Percentiles rank a stretch among this genome's conserved stretches.
Evolutionary conservation across 2,888 invertebrate genomes (phyloP).

Genomic region (Diploptera punctata): DNA sequence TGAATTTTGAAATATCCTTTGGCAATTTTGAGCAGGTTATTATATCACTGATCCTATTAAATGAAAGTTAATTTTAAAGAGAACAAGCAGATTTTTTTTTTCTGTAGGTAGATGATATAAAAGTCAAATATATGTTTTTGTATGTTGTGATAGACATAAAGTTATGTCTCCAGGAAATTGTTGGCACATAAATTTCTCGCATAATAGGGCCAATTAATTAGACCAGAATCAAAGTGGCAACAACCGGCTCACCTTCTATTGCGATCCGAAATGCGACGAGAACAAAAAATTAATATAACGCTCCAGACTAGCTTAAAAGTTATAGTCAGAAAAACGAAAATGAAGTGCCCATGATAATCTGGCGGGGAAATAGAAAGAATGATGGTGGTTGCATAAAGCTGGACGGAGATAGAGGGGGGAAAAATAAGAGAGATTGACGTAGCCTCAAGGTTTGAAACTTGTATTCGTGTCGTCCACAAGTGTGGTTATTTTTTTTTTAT

Average conservation of each 20-base stretch:
- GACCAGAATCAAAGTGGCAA: background rate
- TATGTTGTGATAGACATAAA: too few species aligned
- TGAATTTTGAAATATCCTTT: too few species aligned
- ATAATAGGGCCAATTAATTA: background rate
- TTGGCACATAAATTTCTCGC: background rate
- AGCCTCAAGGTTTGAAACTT: constrained; percentile 4
- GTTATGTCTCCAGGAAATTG: too few species aligned
- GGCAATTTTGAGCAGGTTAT: too few species aligned
- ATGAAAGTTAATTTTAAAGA: too few species aligned
- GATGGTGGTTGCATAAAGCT: background rate
- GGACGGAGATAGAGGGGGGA: background rate
- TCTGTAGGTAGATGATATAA: too few species aligned
- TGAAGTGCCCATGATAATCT: constrained; percentile 3
- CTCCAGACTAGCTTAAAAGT: background rate
- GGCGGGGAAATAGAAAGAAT: background rate
- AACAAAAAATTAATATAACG: constrained; percentile 2
- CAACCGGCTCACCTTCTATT: background rate
- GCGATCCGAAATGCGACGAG: background rate
- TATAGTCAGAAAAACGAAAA: background rate
- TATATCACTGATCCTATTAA: too few species aligned
- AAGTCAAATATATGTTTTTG: too few species aligned
- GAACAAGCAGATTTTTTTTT: too few species aligned
- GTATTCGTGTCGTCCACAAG: constrained; percentile 32
- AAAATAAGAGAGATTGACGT: background rate
- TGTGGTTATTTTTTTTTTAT: constrained; percentile 9